Evolutionary conservation across 1,140 invertebrate genomes (phyloP), one percentile per base, ranked within the genome.

Genomic region (Zaprionus gabonicus): DNA sequence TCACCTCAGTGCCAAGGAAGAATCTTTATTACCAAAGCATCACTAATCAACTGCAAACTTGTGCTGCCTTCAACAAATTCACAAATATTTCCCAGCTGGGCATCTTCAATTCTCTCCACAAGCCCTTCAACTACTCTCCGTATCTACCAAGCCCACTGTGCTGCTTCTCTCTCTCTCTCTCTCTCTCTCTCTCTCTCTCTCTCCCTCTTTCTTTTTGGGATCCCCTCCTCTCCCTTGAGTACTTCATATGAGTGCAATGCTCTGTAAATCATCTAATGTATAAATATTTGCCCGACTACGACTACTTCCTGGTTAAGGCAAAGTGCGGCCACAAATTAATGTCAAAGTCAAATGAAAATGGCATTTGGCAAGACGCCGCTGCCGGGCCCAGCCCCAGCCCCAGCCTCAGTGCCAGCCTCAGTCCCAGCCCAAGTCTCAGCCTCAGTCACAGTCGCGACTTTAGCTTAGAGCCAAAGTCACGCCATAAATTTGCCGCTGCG

Each of bases 281-380:
- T 76, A 77, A 73, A 73, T 77, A 73, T 77, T 73, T 80, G 57
- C 67, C 27, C 41, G 41, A 70, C 44, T 56, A 31, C 60, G 56
- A 88, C 85, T 88, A 90, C 85, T 88, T 88, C 85, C 85, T 88
- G 83, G 82, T 86, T 72, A 75, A 74, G 81, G 77, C 81, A 83
- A 84, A 82, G 79, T 82, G 78, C 71, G 83, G 84, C 81, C 85
- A 88, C 85, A 88, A 90, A 88, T 88, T 88, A 88, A 88, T 88
- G 85, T 88, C 85, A 88, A 88, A 88, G 85, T 90, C 85, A 90
- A 90, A 84, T 70, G 81, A 90, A 86, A 90, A 88, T 88, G 84
- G 81, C 81, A 88, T 88, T 81, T 84, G 78, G 81, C 79, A 81
- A 71, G 66, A 76, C 51, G 46, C 10, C 46, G 46, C 23, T 12